Evolutionary conservation across 2,888 invertebrate genomes (phyloP).

Genomic region (Neocrepidodera transversa): DNA sequence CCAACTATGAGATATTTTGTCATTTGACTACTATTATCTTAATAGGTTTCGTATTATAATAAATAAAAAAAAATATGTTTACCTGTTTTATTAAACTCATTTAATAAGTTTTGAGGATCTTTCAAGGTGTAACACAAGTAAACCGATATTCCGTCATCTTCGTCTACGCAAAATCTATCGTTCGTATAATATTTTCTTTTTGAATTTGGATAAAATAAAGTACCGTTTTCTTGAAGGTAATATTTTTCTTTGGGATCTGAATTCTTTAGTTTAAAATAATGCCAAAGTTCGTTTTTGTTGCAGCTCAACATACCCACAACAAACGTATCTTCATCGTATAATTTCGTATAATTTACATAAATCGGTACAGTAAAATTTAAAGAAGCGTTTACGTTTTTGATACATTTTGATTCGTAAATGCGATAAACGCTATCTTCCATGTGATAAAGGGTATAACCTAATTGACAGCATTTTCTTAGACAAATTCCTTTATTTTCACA

Average conservation of each 20-base stretch:
- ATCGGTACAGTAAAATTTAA: constrained; percentile 27
- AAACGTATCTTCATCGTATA: constrained; percentile 1
- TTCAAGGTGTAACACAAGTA: constrained; percentile 37
- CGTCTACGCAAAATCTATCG: constrained; percentile 42
- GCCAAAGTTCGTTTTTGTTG: constrained; percentile 11
- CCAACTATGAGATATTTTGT: no score
- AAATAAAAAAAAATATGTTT: no score
- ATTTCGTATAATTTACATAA: constrained; percentile 7
- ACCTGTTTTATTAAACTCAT: constrained; percentile 1
- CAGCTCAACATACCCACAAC: constrained; percentile 31
- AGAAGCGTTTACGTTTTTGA: neutral
- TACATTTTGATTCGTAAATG: constrained; percentile 11
- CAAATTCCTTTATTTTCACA: constrained; percentile 32
- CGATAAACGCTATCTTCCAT: constrained; percentile 13
- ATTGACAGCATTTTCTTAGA: constrained; percentile 44
- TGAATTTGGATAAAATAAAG: constrained; percentile 38
- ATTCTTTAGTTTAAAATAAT: constrained; percentile 33
- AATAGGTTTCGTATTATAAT: no score
- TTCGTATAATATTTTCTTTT: constrained; percentile 34
- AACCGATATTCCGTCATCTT: constrained; percentile 36
- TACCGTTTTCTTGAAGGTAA: constrained; percentile 46
- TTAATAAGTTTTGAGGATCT: neutral
- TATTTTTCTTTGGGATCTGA: constrained; percentile 36
- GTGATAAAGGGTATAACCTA: constrained; percentile 34
- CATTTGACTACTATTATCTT: no score